Evolutionary conservation across 2,888 invertebrate species (phyloP).

Genomic region (Gnatocerus cornutus): DNA sequence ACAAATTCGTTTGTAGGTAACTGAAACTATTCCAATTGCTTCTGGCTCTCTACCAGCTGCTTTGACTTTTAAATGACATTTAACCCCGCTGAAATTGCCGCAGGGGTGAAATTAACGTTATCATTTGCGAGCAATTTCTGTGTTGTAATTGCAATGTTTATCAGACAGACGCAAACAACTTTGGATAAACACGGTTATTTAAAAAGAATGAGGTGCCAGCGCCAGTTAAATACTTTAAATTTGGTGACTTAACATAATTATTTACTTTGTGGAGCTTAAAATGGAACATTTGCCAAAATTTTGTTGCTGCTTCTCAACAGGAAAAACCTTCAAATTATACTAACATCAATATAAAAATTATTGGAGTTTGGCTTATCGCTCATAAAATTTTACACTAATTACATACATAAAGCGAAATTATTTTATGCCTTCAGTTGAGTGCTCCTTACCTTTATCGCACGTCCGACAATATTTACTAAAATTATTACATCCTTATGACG

Average conservation of each 20-base stretch:
- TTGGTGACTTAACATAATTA: constrained; percentile 26
- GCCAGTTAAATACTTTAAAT: constrained; percentile 13
- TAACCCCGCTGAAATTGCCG: not conserved
- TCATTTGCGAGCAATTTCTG: not conserved
- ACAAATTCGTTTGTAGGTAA: constrained; percentile 33
- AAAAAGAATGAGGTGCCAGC: constrained; percentile 14
- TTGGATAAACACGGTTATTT: constrained; percentile 7
- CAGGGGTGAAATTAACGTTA: not conserved
- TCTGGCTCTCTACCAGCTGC: constrained; percentile 29
- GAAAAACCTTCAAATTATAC: not conserved
- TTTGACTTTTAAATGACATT: constrained; percentile 33
- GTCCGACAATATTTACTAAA: not conserved
- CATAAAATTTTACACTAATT: too few species aligned
- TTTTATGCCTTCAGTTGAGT: too few species aligned
- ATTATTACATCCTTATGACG: constrained; percentile 2
- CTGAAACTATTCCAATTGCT: constrained; percentile 25
- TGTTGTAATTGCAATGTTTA: constrained; percentile 3
- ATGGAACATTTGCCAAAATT: constrained; percentile 17
- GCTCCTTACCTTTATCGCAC: too few species aligned
- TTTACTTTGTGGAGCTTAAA: constrained; percentile 14
- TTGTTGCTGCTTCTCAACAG: not conserved
- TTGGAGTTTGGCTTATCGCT: too few species aligned
- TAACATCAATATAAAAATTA: too few species aligned
- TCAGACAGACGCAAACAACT: not conserved
- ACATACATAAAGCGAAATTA: too few species aligned